Evolutionary conservation across 2,113 vertebrate species (phyloP).

Genomic region (Orycteropus afer): DNA sequence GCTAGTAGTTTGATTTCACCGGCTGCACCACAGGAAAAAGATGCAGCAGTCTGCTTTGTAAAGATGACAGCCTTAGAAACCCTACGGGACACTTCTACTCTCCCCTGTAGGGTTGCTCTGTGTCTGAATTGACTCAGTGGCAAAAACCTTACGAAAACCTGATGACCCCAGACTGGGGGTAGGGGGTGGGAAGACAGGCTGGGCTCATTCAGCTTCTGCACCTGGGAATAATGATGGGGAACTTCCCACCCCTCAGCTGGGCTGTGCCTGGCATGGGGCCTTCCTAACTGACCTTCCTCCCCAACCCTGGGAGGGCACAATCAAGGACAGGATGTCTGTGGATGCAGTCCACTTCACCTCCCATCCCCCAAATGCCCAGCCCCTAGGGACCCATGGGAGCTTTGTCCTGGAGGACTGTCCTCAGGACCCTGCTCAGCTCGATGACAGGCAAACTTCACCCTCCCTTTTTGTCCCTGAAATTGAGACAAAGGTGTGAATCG

Average conservation of each 20-base stretch:
- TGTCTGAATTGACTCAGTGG: not conserved
- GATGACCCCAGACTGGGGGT: fast-evolving
- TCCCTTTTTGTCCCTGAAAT: not conserved
- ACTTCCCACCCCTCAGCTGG: too few species aligned
- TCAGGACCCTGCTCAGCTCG: not conserved
- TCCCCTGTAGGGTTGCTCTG: not conserved
- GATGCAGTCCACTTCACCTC: not conserved
- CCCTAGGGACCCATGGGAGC: not conserved
- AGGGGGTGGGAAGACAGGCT: not conserved
- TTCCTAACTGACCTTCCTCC: not conserved
- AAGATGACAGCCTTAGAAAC: not conserved
- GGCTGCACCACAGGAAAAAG: too few species aligned
- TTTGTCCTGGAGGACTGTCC: too few species aligned
- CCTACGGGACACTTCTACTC: not conserved
- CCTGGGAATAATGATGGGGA: not conserved
- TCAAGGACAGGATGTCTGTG: not conserved
- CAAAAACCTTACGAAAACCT: not conserved
- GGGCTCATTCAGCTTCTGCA: not conserved
- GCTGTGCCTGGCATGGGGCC: not conserved
- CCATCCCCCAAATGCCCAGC: not conserved
- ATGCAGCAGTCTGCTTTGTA: not conserved
- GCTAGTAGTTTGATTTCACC: not conserved
- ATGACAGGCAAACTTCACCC: not conserved
- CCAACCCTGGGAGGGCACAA: fast-evolving
- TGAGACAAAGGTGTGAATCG: not conserved